Evolutionary conservation across 2,113 vertebrate genomes (phyloP).

Genomic region (Sorex araneus): DNA sequence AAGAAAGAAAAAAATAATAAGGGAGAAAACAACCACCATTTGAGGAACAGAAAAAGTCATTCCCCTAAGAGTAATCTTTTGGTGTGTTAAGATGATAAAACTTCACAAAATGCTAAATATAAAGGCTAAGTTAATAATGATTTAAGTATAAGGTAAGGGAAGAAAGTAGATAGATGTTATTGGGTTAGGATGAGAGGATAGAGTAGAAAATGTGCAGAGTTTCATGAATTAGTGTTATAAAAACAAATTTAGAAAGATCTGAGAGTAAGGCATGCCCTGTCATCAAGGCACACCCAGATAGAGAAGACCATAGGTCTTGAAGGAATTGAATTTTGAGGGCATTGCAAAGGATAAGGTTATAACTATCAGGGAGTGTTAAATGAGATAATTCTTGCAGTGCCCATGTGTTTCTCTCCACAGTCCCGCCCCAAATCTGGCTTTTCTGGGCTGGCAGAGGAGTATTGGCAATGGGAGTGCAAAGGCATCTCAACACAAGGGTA

Average conservation of each 20-base stretch:
- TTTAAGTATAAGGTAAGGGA: background rate
- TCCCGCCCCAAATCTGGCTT: background rate
- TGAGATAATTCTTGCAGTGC: background rate
- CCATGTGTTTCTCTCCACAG: background rate
- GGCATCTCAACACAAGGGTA: too few relatives aligned
- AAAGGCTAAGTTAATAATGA: background rate
- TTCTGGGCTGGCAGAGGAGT: rapidly evolving
- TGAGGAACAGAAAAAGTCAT: background rate
- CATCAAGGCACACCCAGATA: background rate
- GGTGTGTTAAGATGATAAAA: background rate
- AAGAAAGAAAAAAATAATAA: background rate
- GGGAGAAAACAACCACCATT: background rate
- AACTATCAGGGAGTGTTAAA: background rate
- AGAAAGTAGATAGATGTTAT: background rate
- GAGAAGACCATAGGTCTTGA: background rate
- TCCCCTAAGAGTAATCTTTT: background rate
- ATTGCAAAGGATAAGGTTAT: background rate
- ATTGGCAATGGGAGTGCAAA: background rate
- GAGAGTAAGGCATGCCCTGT: background rate
- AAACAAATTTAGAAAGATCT: background rate
- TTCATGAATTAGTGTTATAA: background rate
- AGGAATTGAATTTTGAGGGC: background rate
- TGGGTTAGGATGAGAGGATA: background rate
- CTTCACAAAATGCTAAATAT: background rate
- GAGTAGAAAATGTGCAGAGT: background rate